phyloP scores from a whole-genome alignment of 2,797 vertebrate genomes.

The Pelochelys cantorii region DNA sequence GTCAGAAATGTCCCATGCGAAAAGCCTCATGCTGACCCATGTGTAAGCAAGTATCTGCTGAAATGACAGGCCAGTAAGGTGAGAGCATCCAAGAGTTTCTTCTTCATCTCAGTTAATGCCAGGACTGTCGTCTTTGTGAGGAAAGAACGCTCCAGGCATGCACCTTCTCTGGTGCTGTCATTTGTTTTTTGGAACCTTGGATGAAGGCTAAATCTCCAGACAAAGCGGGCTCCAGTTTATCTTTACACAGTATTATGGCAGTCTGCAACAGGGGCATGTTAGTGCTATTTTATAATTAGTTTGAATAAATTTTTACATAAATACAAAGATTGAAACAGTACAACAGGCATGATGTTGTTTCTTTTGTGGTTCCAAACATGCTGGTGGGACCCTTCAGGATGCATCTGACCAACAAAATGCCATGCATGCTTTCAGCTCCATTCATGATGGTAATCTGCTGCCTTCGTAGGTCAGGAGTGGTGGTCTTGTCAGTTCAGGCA shows the following conservation, averaged over 20 bases:
- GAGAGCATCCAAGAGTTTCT: not conserved
- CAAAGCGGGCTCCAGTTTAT: accelerated
- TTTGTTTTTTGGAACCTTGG: not conserved
- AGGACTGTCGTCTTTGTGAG: not conserved
- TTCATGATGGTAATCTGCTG: accelerated
- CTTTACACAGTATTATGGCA: not conserved
- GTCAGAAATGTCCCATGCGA: not conserved
- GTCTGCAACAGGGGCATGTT: accelerated
- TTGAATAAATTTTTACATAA: not conserved
- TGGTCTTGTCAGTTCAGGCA: not conserved
- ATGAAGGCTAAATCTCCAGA: not conserved
- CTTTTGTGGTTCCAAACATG: not conserved
- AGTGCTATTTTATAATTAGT: not conserved
- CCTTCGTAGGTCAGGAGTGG: not conserved
- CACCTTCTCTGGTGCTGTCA: not conserved
- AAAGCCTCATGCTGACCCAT: not conserved
- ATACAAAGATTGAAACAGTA: not conserved
- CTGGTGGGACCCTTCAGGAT: not conserved
- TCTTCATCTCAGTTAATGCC: not conserved
- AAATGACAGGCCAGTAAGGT: not conserved
- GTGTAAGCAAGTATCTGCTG: not conserved
- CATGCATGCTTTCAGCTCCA: not conserved
- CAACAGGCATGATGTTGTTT: not conserved
- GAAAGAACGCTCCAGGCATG: not conserved
- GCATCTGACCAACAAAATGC: not conserved